Evolutionary conservation across 1,140 invertebrate species (phyloP), one percentile per base, ranked within the genome.

Genomic region (Camponotus floridanus): DNA sequence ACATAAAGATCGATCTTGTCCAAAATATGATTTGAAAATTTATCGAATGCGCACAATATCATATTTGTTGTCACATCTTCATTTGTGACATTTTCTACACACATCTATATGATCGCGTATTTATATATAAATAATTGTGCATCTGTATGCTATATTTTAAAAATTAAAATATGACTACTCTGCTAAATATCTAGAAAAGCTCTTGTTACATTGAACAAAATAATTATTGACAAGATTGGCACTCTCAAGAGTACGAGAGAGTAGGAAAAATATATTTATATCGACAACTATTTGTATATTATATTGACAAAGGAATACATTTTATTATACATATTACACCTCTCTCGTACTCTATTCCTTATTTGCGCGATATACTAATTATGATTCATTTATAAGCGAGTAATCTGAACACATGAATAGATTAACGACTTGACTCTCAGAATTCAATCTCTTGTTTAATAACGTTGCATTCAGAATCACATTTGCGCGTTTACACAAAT

Each of bases 1-100:
- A 73, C 33, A 15, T 87, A 62, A 67, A 73, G 78, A 76, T 76
- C 42, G 51, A 76, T 76, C 55, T 62, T 71, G 55, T 61, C 7
- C 59, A 80, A n/a, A 86, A 88, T 86, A 73, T 65, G 74, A 86
- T 85, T 71, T 86, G 86, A 33, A 86, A 84, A 76, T 83, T 71
- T 64, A 78, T 18, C 33, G 21, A 57, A 64, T 85, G 6, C 36
- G 36, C 36, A 64, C 78, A 51, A 61, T 59, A 80, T 85, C 55
- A 71, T 57, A 68, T 85, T 81, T 88, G 86, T 51, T 71, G 48
- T 51, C 13, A 26, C 33, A 21, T 26, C 3, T 42, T 45, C 8
- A 36, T 57, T 18, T 26, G 45, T 26, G 45, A 70, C 8, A 33
- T 39, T 57, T 21, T 71, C 48, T 51, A 51, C 15, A 51, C 1